Percentiles rank a stretch among this genome's conserved stretches.
phyloP scores from a whole-genome alignment of 2,113 vertebrate species.

The Odocoileus hemionus region DNA sequence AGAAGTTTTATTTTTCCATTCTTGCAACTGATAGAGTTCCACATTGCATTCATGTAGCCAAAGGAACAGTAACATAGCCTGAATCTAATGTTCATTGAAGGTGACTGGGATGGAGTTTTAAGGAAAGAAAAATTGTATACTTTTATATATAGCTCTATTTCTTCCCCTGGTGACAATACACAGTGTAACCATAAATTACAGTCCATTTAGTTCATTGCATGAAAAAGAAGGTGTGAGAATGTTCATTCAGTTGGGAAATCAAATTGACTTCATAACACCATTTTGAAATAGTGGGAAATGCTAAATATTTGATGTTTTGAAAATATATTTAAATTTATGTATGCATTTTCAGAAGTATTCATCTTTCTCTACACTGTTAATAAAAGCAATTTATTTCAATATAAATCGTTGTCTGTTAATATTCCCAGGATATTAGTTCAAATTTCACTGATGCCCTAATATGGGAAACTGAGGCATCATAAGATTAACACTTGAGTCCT shows the following conservation, averaged over 20 bases:
- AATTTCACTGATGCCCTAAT: constrained; percentile 21
- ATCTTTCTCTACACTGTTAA: constrained; percentile 40
- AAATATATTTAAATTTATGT: constrained; percentile 73
- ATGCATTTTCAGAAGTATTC: constrained; percentile 58
- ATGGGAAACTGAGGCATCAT: constrained; percentile 19
- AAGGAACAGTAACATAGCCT: background rate
- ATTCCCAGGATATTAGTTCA: constrained; percentile 2
- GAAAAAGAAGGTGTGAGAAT: constrained; percentile 45
- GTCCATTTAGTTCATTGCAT: background rate
- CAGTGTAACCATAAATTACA: constrained; percentile 48
- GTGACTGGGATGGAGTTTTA: background rate
- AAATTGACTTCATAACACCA: constrained; percentile 44
- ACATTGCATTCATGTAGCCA: background rate
- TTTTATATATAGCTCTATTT: background rate
- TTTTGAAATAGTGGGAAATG: constrained; percentile 18
- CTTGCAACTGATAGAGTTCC: background rate
- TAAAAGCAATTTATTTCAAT: constrained; percentile 63
- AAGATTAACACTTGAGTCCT: background rate
- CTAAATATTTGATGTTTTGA: constrained; percentile 52
- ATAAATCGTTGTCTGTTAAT: constrained; percentile 52
- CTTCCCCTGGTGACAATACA: constrained; percentile 17
- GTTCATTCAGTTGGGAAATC: constrained; percentile 66
- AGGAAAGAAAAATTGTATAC: background rate
- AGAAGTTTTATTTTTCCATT: background rate
- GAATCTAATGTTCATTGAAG: background rate